Conservation (phyloP, 2,888 invertebrate species). For the Colletes collaris region DNA sequence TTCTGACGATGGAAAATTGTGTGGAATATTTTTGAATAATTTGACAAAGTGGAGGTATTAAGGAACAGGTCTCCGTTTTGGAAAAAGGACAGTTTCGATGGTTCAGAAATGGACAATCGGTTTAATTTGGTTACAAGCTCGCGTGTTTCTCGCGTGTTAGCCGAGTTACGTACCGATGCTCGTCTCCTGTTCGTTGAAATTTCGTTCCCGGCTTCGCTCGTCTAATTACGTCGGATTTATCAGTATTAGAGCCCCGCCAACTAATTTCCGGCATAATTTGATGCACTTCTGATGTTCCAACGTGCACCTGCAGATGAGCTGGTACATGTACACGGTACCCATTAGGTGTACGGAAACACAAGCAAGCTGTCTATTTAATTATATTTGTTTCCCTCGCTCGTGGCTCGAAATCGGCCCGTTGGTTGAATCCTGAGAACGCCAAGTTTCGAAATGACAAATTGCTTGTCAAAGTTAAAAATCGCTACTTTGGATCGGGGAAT, state of each 20-base stretch:
- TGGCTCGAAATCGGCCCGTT: neutral
- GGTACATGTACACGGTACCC: neutral
- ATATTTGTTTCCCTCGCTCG: conserved; percentile 5
- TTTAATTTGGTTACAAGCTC: neutral
- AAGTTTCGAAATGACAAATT: too few species aligned
- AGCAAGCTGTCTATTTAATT: neutral
- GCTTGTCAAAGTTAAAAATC: too few species aligned
- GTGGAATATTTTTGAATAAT: too few species aligned
- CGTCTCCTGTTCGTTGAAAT: conserved; percentile 6
- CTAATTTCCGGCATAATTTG: conserved; percentile 27
- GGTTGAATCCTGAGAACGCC: too few species aligned
- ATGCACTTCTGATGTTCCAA: conserved; percentile 28
- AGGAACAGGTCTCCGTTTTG: neutral
- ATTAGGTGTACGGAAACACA: neutral
- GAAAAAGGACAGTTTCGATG: too few species aligned
- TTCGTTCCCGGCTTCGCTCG: conserved; percentile 8
- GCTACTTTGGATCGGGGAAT: too few species aligned
- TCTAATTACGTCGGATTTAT: conserved; percentile 26
- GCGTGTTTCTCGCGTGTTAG: conserved; percentile 1
- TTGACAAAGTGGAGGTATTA: too few species aligned
- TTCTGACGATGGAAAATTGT: too few species aligned
- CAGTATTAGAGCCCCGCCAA: conserved; percentile 23
- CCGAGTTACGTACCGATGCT: conserved; percentile 18
- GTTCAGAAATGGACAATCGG: neutral
- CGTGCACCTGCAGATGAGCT: neutral